Conservation (phyloP, 2,797 vertebrate genomes). For the Pelochelys cantorii region DNA sequence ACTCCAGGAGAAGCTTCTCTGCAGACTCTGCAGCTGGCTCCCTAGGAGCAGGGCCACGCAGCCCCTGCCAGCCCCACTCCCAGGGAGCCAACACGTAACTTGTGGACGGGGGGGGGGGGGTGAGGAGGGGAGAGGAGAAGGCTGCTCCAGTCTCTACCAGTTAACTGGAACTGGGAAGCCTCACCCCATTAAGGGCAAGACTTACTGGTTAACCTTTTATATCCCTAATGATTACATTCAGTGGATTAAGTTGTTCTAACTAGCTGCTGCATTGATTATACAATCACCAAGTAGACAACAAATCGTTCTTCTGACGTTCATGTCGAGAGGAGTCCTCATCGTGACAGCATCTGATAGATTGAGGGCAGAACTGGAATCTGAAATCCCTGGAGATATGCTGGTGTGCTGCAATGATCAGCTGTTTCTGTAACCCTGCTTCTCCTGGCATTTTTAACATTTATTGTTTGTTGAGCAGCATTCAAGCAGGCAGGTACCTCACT, state of each 20-base stretch:
- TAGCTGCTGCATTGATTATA: accelerated
- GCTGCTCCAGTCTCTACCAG: too few relatives aligned
- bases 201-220: too few relatives aligned
- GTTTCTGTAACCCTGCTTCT: not conserved
- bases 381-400: accelerated
- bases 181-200: too few relatives aligned
- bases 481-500: not conserved
- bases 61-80: too few relatives aligned
- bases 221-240: not conserved
- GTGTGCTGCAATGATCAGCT: accelerated
- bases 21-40: too few relatives aligned
- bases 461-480: not conserved
- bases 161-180: too few relatives aligned
- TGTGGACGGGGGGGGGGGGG: too few relatives aligned
- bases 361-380: not conserved
- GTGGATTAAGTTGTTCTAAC: not conserved
- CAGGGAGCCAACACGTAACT: too few relatives aligned
- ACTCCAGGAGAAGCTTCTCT: too few relatives aligned
- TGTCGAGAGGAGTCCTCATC: not conserved
- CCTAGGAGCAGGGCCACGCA: too few relatives aligned
- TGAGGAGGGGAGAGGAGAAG: too few relatives aligned
- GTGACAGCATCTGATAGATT: not conserved
- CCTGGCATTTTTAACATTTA: not conserved
- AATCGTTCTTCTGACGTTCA: not conserved
- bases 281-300: not conserved